Evolutionary conservation across 35 echinoderm and acorn worm genomes (phyloP).

Genomic region (Heliocidaris tuberculata): DNA sequence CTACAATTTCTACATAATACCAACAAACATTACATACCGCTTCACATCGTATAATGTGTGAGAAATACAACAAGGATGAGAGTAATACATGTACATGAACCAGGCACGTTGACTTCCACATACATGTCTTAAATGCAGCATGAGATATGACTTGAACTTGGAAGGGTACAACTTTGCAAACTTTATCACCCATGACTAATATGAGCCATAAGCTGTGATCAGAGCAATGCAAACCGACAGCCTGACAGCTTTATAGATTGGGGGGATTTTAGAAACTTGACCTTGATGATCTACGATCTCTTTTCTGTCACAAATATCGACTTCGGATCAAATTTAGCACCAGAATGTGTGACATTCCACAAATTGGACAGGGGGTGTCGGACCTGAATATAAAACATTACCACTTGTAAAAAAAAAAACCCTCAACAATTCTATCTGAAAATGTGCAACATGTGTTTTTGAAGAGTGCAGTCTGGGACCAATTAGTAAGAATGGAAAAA

Average conservation of each 20-base stretch:
- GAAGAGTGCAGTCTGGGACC: too few relatives aligned
- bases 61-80: neutral
- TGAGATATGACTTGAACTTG: neutral
- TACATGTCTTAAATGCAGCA: too few relatives aligned
- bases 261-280: neutral
- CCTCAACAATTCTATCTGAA: too few relatives aligned
- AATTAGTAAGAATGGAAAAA: too few relatives aligned
- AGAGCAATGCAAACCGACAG: neutral
- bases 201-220: neutral
- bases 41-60: neutral
- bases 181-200: neutral
- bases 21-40: neutral
- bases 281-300: neutral
- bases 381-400: neutral
- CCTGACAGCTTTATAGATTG: slow-evolving; percentile 16
- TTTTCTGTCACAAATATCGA: slow-evolving; percentile 2
- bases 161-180: neutral
- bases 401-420: neutral
- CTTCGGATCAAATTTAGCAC: neutral
- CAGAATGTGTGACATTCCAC: neutral
- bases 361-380: neutral
- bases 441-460: too few relatives aligned
- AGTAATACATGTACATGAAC: neutral
- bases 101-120: neutral
- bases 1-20: neutral